phyloP scores from a whole-genome alignment of 1,140 invertebrate species.

The Drosophila sp. region DNA sequence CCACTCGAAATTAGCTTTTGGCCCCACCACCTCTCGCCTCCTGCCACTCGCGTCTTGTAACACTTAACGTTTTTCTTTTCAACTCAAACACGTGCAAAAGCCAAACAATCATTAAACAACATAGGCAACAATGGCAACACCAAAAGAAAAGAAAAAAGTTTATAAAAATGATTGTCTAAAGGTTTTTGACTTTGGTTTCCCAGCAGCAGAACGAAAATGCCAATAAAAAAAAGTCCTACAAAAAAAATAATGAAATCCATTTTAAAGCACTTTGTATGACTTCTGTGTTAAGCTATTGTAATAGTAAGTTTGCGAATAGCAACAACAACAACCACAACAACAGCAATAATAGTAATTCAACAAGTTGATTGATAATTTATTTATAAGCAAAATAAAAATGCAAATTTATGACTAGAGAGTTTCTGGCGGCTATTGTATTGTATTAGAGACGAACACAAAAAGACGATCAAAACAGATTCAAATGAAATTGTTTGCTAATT shows the following conservation, averaged over 20 bases:
- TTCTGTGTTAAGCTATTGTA: constrained; percentile 49
- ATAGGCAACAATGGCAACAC: constrained; percentile 44
- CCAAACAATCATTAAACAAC: constrained; percentile 33
- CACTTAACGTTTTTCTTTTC: constrained; percentile 30
- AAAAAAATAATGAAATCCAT: constrained; percentile 59
- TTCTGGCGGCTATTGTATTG: not conserved
- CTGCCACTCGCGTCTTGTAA: constrained; percentile 12
- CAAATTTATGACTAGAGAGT: constrained; percentile 1
- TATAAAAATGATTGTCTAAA: constrained; percentile 51
- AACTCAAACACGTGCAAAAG: constrained; percentile 52
- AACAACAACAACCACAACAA: not conserved
- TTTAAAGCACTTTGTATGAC: constrained; percentile 58
- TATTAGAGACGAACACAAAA: not conserved
- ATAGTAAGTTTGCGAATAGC: constrained; percentile 35
- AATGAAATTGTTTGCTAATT: constrained; percentile 10
- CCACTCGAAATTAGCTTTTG: constrained; percentile 5
- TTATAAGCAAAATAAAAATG: constrained; percentile 10
- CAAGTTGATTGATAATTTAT: constrained; percentile 6
- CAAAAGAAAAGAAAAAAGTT: constrained; percentile 32
- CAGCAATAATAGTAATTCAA: constrained; percentile 1
- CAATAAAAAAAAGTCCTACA: constrained; percentile 25
- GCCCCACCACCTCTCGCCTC: constrained; percentile 9
- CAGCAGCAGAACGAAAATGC: constrained; percentile 42
- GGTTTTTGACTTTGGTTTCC: constrained; percentile 46
- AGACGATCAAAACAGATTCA: constrained; percentile 7